Conservation (phyloP, 2,113 vertebrate species). For the Neodontobutis hainanensis region DNA sequence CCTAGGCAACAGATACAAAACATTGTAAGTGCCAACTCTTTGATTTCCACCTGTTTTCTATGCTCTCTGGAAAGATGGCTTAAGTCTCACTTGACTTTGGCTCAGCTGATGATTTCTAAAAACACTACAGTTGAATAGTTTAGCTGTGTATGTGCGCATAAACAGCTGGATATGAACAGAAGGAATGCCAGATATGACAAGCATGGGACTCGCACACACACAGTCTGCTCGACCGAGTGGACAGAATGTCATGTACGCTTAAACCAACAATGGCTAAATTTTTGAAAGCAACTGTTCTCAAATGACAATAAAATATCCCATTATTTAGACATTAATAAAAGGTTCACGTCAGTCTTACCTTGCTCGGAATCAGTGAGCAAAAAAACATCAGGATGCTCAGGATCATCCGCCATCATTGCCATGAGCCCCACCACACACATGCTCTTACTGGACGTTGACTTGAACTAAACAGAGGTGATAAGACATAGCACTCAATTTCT, state of each 20-base stretch:
- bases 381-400: slow-evolving; percentile 94
- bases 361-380: slow-evolving; percentile 95
- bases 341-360: slow-evolving; percentile 75
- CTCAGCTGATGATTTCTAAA: not conserved
- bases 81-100: slow-evolving; percentile 28
- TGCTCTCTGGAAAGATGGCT: slow-evolving; percentile 33
- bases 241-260: not conserved
- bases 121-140: slow-evolving; percentile 33
- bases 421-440: slow-evolving; percentile 94
- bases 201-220: not conserved
- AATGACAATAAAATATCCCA: not conserved
- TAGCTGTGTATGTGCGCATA: slow-evolving; percentile 8
- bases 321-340: not conserved
- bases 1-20: slow-evolving; percentile 78
- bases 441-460: slow-evolving; percentile 92
- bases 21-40: slow-evolving; percentile 32
- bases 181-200: slow-evolving; percentile 15
- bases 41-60: slow-evolving; percentile 22
- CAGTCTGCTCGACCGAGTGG: not conserved
- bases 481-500: slow-evolving; percentile 4
- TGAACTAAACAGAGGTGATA: slow-evolving; percentile 82
- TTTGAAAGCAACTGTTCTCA: not conserved
- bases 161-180: slow-evolving; percentile 13
- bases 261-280: too few species aligned
- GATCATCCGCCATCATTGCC: slow-evolving; percentile 98